phyloP scores from a whole-genome alignment of 2,888 invertebrate species.

The Drosophila percnosoma region DNA sequence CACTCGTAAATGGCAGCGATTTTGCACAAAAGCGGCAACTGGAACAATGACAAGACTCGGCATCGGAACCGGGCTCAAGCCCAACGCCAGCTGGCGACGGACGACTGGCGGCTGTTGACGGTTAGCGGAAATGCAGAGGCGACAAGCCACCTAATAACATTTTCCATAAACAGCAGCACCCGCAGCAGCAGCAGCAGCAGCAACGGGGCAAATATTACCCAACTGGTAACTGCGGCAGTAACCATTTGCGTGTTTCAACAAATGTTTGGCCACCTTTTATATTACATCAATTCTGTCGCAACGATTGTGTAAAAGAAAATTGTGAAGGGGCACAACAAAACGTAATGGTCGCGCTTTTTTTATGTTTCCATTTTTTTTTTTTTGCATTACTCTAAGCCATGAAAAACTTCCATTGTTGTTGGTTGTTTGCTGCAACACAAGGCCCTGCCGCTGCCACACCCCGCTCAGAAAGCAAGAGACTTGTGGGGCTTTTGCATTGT shows the following conservation, averaged over 20 bases:
- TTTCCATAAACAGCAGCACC: slow-evolving; percentile 39
- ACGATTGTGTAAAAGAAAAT: slow-evolving; percentile 58
- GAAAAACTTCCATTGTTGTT: slow-evolving; percentile 56
- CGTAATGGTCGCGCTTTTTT: slow-evolving; percentile 47
- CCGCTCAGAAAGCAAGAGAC: slow-evolving; percentile 25
- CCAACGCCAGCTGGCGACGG: slow-evolving; percentile 21
- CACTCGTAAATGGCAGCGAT: slow-evolving; percentile 64
- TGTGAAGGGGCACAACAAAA: slow-evolving; percentile 47
- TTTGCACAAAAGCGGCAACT: slow-evolving; percentile 62
- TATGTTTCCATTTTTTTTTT: slow-evolving; percentile 41
- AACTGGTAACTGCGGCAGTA: slow-evolving; percentile 13
- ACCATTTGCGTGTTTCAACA: slow-evolving; percentile 50
- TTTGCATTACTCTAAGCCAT: slow-evolving; percentile 42
- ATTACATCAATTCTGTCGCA: slow-evolving; percentile 59
- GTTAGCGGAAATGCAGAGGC: slow-evolving; percentile 68
- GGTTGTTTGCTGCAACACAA: slow-evolving; percentile 44
- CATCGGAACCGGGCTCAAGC: slow-evolving; percentile 30
- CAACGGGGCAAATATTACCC: slow-evolving; percentile 18
- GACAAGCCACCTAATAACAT: slow-evolving; percentile 78
- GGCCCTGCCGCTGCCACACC: not conserved
- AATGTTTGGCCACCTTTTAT: slow-evolving; percentile 76
- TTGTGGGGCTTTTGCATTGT: slow-evolving; percentile 57
- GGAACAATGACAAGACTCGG: slow-evolving; percentile 54
- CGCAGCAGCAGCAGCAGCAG: slow-evolving; percentile 7
- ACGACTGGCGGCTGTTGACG: slow-evolving; percentile 15